These are phyloP conservation scores for Lonchura striata DNA, from an alignment of 2,113 vertebrate species.

Conservation along the genomic window DNA sequence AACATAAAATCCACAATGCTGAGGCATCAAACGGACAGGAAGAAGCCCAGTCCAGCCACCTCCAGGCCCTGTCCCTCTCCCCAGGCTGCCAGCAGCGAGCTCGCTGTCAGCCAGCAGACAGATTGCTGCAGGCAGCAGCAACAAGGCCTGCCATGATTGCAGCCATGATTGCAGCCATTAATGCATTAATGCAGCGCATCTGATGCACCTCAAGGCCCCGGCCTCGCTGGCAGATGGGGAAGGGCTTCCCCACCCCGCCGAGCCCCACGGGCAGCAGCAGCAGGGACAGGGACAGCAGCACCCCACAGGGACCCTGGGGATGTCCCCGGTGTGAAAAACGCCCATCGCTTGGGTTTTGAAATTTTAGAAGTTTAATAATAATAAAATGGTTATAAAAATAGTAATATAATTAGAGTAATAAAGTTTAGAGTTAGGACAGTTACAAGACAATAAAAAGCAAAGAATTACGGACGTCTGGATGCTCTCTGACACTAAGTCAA, in stretches of 20 bases:
- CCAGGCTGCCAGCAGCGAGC: neutral
- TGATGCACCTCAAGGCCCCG: slow-evolving; percentile 41
- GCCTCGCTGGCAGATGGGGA: slow-evolving; percentile 8
- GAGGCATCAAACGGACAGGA: accelerated
- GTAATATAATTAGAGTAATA: no score
- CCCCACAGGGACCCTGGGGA: no score
- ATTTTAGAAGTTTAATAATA: no score
- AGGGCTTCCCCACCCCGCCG: neutral
- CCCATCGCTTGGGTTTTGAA: no score
- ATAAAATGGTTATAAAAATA: no score
- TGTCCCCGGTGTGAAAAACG: no score
- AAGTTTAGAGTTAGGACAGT: no score
- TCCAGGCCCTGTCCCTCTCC: neutral
- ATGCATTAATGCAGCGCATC: slow-evolving; percentile 36
- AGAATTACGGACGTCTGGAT: no score
- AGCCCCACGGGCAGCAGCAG: neutral
- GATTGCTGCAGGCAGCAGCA: slow-evolving; percentile 24
- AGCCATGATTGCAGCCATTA: slow-evolving; percentile 56
- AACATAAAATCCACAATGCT: neutral
- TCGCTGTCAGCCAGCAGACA: slow-evolving; percentile 34
- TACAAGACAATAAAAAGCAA: no score
- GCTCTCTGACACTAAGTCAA: no score
- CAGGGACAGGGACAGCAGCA: no score
- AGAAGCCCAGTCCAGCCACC: neutral
- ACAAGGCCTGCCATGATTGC: slow-evolving; percentile 53